A percentile compares a stretch with the other conserved stretches of the same genome.
Evolutionary conservation across 2,797 vertebrate genomes (phyloP).

Genomic region (Poeciliopsis turneri): DNA sequence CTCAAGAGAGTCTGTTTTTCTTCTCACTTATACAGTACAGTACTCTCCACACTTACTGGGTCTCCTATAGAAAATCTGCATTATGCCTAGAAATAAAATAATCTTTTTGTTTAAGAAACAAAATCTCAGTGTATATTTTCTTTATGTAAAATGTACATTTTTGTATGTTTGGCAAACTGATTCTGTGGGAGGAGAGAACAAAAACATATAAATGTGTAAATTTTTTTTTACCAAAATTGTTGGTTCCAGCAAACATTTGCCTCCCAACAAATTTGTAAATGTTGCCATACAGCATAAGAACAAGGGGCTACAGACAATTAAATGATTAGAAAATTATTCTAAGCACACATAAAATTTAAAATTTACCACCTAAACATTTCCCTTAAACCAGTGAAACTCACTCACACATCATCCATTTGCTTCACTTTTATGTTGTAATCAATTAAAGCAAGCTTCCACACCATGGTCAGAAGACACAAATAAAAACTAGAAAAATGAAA

Average conservation of each 20-base stretch:
- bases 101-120: neutral
- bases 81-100: neutral
- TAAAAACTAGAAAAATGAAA: neutral
- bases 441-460: neutral
- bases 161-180: neutral
- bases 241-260: neutral
- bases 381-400: neutral
- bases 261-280: too few species aligned
- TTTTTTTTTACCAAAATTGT: neutral
- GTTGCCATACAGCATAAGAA: too few species aligned
- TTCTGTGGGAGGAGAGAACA: neutral
- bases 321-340: too few species aligned
- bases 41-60: neutral
- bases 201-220: neutral
- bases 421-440: neutral
- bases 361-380: neutral
- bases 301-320: too few species aligned
- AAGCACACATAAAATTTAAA: neutral
- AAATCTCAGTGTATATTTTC: neutral
- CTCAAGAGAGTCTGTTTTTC: slow-evolving; percentile 24
- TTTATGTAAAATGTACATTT: neutral
- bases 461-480: neutral
- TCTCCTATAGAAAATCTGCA: neutral
- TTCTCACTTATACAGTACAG: neutral
- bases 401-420: neutral